Base-by-base conservation (phyloP, 2,797 vertebrate species). In the Acanthiza pusilla region DNA sequence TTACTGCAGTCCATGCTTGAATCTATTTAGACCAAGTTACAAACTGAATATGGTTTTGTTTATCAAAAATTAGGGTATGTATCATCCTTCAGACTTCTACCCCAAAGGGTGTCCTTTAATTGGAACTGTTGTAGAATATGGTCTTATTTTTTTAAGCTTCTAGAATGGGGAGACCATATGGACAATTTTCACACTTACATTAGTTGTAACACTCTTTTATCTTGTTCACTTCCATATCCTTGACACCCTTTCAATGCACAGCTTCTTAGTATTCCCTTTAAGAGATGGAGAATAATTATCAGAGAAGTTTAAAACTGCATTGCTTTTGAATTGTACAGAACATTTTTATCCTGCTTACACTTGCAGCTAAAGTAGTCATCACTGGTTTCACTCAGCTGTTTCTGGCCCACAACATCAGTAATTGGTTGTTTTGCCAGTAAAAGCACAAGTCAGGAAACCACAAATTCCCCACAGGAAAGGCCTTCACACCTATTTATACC, bases 131-230 rank as follows among this genome's bases (percentile, higher is more conserved):
- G 38, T 66, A 88, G 68, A 93, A 95, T 65, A 73, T 38, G 16
- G 25, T 70, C 34, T 68, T 70, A 26, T 61, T 91, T 93, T 90
- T 90, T 70, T 61, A 76, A 89, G n/a, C 60, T 74, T 63, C 75
- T 63, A 29, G 74, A 48, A 85, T 0, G 0, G 20, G 40, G 43
- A 91, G 29, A 89, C 23, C 95, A 94, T 94, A 93, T 95, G 90
- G 85, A 66, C 71, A 72, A 75, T 88, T 91, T 95, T 96, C 63
- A 2, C 93, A 95, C 73, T 88, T 95, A 71, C 11, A 66, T 88
- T 94, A 86, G 67, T 90, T 92, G 71, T 87, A 95, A 87, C 63
- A 79, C 13, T 61, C 47, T 85, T 89, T 88, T 82, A 63, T 93
- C 81, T 71, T 93, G 30, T 94, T 91, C 91, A 78, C 51, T 91